Evolutionary conservation across 2,113 vertebrate species (phyloP), one percentile per base, ranked within the genome.

Genomic region (Australoheros scitulus): DNA sequence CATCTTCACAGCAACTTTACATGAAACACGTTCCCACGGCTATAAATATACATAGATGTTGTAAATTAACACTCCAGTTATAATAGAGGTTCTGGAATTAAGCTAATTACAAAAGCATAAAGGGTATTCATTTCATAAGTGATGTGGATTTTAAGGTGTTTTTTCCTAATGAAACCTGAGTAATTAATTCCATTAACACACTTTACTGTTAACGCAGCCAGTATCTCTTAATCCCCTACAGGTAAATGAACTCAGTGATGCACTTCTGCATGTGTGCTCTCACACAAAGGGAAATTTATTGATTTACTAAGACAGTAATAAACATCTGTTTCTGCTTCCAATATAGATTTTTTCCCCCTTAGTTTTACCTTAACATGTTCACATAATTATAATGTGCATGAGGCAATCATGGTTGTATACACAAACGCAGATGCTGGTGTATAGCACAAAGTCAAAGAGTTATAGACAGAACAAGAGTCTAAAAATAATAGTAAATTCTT

Each of bases 311-410:
- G 22, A 77, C n/a, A 68, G 24, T 87, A 78, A 76, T 76, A 43
- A 57, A 58, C 89, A 88, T 85, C 84, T 86, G 82, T 80, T 86
- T 80, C 52, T 15, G 58, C 26, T 72, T 52, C 24, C 65, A 52
- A 20, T 72, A 52, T 32, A 52, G 24, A 52, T 10, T 7, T 59
- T 64, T 78, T 7, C 55, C 36, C 47, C 29, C 50, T 17, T 9
- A 36, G 5, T 20, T 29, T 61, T 32, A 41, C 36, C 11, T 50
- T 11, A 43, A 15, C 29, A 2, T 52, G 15, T 18, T 72, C 43
- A 7, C 65, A 32, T 72, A 72, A 72, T 72, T 72, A 24, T 70
- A 26, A 81, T 65, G n/a, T 70, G 2, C 74, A 65, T 61, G 47
- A 87, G 26, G 15, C 41, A 77, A 50, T 13, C 1, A 2, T 29